These are phyloP conservation scores for Pentalonia nigronervosa DNA, from an alignment of 1,140 invertebrate genomes.

Conservation along the genomic window DNA sequence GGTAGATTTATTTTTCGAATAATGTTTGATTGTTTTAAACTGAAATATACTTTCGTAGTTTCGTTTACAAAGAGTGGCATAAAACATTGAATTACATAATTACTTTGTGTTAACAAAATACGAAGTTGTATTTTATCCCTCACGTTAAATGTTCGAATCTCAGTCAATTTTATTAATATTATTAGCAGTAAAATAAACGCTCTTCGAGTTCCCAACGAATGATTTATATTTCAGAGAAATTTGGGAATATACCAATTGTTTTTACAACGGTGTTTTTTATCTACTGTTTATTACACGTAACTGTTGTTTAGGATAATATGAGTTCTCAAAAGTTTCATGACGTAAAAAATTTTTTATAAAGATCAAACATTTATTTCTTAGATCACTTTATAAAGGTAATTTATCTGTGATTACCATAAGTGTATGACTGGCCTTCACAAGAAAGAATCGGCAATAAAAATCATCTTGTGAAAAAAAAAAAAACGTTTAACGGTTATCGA, in stretches of 20 bases:
- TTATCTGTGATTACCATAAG: neutral
- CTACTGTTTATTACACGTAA: neutral
- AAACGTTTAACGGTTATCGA: too few species aligned
- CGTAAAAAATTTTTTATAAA: neutral
- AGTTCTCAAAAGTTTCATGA: neutral
- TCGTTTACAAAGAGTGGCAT: neutral
- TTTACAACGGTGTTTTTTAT: neutral
- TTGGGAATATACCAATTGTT: neutral
- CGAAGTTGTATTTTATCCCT: neutral
- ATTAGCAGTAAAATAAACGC: neutral
- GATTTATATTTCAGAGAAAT: neutral
- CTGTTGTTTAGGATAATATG: neutral
- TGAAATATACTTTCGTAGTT: neutral
- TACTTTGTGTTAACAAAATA: neutral
- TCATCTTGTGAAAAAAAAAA: neutral
- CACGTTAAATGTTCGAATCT: neutral
- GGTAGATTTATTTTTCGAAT: neutral
- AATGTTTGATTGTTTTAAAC: neutral
- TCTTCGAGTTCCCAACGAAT: neutral
- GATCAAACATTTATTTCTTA: neutral
- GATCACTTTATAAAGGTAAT: neutral
- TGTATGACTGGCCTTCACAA: rapidly evolving
- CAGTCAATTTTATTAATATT: neutral
- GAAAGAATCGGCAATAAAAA: neutral
- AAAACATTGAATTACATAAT: neutral